Conservation (phyloP, 2,888 invertebrate species). For the Sycophila texana region DNA sequence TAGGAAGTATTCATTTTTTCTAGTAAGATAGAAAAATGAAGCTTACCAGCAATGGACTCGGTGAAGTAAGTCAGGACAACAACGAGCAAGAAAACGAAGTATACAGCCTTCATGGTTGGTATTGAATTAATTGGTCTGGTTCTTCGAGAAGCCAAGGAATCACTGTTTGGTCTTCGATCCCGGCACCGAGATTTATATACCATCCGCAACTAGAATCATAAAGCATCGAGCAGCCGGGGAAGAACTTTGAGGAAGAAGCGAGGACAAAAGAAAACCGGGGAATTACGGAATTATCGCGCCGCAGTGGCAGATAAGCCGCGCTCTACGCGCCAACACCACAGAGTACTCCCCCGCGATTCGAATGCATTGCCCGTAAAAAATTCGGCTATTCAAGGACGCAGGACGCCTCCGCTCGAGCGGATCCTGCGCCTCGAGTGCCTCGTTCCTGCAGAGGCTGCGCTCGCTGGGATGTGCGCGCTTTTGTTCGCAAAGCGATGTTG, state of each 20-base stretch:
- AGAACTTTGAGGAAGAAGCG: neutral
- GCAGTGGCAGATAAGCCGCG: constrained; percentile 27
- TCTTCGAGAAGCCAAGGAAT: neutral
- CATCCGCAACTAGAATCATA: neutral
- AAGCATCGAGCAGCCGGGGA: neutral
- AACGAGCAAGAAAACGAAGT: constrained; percentile 6
- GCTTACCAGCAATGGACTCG: neutral
- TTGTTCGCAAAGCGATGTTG: no score
- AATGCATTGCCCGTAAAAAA: constrained; percentile 28
- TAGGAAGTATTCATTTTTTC: no score
- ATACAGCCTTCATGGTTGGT: constrained; percentile 15
- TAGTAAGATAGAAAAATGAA: neutral
- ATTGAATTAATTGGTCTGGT: neutral
- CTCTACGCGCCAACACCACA: neutral
- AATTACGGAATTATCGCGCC: neutral
- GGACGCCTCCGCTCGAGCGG: no score
- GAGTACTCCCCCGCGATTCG: constrained; percentile 7
- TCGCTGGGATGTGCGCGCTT: no score
- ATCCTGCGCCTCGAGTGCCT: no score
- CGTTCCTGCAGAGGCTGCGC: no score
- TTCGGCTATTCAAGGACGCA: neutral
- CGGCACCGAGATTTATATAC: neutral
- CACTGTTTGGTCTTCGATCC: neutral
- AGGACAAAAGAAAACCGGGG: neutral
- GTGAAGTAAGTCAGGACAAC: constrained; percentile 4